Base-by-base conservation (phyloP, 30 jellyfish, hydroid and myxozoan species). In the Hydractinia symbiolongicarpus region DNA sequence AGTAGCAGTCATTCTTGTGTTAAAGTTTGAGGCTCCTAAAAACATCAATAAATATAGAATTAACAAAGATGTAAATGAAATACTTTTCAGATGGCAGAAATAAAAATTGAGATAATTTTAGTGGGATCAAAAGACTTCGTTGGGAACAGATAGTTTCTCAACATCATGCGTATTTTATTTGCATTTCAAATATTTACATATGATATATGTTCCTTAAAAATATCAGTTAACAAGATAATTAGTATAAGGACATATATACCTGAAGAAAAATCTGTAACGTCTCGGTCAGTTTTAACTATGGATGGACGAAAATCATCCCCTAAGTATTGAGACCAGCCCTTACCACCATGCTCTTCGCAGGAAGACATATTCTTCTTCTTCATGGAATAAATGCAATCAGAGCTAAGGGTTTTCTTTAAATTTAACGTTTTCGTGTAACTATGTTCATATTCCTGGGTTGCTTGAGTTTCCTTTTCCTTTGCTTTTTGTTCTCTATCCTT, bases 321-420 rank as follows among this genome's bases (percentile, higher is more conserved):
- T 81, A 86, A 87, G 81, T 76, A 88, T 17, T 95, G 83, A 15
- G 96, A 86, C 98, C 98, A 93, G 40, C 98, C 98, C 68, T 95
- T 61, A 51, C 96, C 98, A 64, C 81, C 66, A 50, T 81, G 89
- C 20, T 73, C 53, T 11, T 83, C 86, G 16, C 72, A 81, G 14
- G 72, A 66, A 49, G 56, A 66, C 73, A 81, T 83, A n/a, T 8
- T 56, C 7, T 61, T 67, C 82, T 81, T 87, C 9, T 84, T 54
- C 16, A 83, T 56, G 5, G 84, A 21, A 19, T 78, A 82, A 60
- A 93, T 60, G 58, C 93, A 84, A 55, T 93, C 96, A n/a, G 87
- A 77, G 71, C 96, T 87, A 17, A 84, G 62, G 79, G 96, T 83
- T 71, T 95, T 77, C 52, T 89, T 85, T 78, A 87, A 71, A 61